Evolutionary conservation across 2,797 vertebrate genomes (phyloP).

Genomic region (Pterois miles): DNA sequence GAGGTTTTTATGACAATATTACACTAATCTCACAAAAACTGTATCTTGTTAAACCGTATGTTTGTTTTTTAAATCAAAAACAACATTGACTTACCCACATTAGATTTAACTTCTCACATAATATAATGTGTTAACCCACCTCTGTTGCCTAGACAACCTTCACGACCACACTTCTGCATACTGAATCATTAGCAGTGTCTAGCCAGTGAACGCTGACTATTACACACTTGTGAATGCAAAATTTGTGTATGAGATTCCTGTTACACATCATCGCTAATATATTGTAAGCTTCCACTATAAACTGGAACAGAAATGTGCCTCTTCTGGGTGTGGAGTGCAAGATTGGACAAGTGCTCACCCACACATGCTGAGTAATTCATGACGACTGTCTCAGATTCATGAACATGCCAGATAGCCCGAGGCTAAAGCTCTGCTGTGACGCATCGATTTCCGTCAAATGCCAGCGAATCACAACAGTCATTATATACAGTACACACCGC

Average conservation of each 20-base stretch:
- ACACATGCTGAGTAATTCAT: conserved; percentile 62
- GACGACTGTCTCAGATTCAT: conserved; percentile 28
- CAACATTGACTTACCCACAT: neutral
- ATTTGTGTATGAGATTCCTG: neutral
- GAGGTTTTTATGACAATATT: neutral
- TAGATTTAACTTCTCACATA: neutral
- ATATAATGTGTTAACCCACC: neutral
- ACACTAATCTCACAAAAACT: neutral
- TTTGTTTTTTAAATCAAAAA: neutral
- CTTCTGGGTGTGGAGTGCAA: conserved; percentile 63
- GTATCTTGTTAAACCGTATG: neutral
- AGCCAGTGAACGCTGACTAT: neutral
- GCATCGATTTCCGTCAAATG: conserved; percentile 41
- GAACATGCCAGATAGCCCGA: conserved; percentile 9
- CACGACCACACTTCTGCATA: neutral
- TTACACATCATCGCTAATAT: neutral
- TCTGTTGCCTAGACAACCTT: neutral
- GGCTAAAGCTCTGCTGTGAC: conserved; percentile 41
- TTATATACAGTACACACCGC: conserved; percentile 10
- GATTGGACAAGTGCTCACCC: conserved; percentile 61
- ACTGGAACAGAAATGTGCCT: neutral
- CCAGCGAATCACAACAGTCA: conserved; percentile 10
- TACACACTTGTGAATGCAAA: neutral
- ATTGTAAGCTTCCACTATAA: conserved; percentile 10
- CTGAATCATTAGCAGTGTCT: conserved; percentile 33